Evolutionary conservation across 2,888 invertebrate genomes (phyloP).

Genomic region (Drosophila anomalipes): DNA sequence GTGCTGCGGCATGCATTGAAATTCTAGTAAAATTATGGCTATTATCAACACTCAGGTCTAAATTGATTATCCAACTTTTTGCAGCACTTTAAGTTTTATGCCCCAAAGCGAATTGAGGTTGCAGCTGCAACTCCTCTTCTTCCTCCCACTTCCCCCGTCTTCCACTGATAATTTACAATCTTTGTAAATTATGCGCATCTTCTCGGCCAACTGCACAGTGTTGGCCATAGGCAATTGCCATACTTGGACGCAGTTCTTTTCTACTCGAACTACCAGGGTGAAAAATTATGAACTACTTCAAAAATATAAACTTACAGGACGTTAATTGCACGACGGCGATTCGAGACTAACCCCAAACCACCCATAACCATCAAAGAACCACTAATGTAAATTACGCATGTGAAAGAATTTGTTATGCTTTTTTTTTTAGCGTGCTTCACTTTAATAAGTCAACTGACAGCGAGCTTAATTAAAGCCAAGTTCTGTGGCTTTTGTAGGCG

Average conservation of each 20-base stretch:
- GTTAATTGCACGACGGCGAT: conserved; percentile 48
- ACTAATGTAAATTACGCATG: conserved; percentile 59
- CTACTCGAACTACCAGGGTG: background rate
- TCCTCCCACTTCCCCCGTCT: background rate
- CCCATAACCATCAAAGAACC: conserved; percentile 11
- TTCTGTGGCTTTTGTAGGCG: conserved; percentile 1
- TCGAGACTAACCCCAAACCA: background rate
- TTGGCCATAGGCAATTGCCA: conserved; percentile 54
- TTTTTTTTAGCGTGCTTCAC: conserved; percentile 58
- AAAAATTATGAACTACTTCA: conserved; percentile 64
- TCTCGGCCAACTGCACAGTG: conserved; percentile 30
- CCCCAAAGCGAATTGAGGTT: conserved; percentile 34
- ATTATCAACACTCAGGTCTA: conserved; percentile 71
- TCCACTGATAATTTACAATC: conserved; percentile 18
- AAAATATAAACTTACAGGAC: conserved; percentile 64
- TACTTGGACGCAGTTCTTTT: conserved; percentile 19
- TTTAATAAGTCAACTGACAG: conserved; percentile 68
- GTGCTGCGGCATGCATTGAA: conserved; percentile 7
- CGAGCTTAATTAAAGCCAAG: conserved; percentile 69
- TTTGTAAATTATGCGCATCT: conserved; percentile 45
- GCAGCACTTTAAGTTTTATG: conserved; percentile 51
- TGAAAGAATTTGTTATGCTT: conserved; percentile 58
- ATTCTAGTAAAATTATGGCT: conserved; percentile 41
- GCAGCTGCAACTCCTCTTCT: conserved; percentile 11
- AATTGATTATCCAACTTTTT: conserved; percentile 75